phyloP scores from a whole-genome alignment of 1,140 invertebrate species.

The Bombus waltoni region DNA sequence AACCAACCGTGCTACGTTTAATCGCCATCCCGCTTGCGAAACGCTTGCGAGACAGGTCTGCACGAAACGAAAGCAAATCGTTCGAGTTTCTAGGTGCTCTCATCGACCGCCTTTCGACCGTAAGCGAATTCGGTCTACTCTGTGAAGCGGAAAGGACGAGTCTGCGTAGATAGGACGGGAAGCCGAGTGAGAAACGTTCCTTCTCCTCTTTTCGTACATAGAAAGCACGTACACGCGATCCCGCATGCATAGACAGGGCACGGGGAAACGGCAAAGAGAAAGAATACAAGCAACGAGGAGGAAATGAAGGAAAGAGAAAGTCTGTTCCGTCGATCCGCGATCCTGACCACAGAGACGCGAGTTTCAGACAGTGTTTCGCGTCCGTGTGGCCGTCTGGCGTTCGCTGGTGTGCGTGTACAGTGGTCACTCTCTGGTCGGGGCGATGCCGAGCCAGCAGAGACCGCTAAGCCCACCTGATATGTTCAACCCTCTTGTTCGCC shows the following conservation, averaged over 20 bases:
- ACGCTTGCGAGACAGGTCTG: neutral
- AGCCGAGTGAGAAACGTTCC: neutral
- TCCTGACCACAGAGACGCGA: constrained; percentile 57
- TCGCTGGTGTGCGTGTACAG: constrained; percentile 66
- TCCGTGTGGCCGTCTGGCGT: constrained; percentile 48
- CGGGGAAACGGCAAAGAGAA: neutral
- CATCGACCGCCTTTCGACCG: constrained; percentile 29
- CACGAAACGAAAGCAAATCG: neutral
- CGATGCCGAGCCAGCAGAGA: constrained; percentile 76
- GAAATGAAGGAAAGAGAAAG: constrained; percentile 42
- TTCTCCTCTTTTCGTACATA: too few relatives aligned
- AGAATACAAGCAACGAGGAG: constrained; percentile 4
- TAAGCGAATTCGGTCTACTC: constrained; percentile 8
- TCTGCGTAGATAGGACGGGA: neutral
- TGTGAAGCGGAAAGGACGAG: neutral
- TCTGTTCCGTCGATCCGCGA: constrained; percentile 52
- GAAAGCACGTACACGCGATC: neutral
- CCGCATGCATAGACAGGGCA: neutral
- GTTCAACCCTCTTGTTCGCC: constrained; percentile 61
- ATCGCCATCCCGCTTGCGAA: neutral
- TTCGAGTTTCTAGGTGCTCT: neutral
- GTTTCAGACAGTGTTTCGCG: constrained; percentile 23
- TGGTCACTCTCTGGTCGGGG: constrained; percentile 79
- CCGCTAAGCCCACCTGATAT: constrained; percentile 82
- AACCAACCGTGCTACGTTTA: neutral